Evolutionary conservation across 2,797 vertebrate genomes (phyloP).

Genomic region (Sebastes flavidus): DNA sequence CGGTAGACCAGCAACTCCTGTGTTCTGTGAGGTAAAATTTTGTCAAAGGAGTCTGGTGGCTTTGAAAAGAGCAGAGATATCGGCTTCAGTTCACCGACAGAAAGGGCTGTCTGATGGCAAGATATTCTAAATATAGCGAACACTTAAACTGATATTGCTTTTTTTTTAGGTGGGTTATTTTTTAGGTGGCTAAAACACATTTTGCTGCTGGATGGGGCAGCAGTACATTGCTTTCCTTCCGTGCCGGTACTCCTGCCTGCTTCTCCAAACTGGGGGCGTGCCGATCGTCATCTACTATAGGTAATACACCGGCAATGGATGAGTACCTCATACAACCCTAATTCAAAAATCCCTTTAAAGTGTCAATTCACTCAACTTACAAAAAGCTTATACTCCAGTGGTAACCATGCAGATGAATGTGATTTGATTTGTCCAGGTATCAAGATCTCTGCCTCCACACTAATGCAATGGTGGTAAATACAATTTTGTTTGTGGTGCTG

Average conservation of each 20-base stretch:
- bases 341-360: no score
- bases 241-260: neutral
- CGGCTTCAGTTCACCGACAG: no score
- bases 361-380: neutral
- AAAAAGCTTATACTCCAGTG: neutral
- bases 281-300: no score
- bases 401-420: neutral
- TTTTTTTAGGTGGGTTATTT: no score
- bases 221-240: neutral
- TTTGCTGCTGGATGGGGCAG: neutral
- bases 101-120: neutral
- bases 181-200: neutral
- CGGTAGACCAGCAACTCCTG: neutral
- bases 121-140: neutral
- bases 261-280: neutral
- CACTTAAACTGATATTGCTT: neutral
- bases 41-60: neutral
- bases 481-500: neutral
- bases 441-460: neutral
- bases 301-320: no score
- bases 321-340: no score
- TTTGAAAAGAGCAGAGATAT: neutral
- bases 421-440: no score
- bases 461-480: neutral
- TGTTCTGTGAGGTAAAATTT: neutral